Base-by-base conservation (phyloP, 64 coral and sea anemone genomes). In the Dendrophyllia cribrosa region DNA sequence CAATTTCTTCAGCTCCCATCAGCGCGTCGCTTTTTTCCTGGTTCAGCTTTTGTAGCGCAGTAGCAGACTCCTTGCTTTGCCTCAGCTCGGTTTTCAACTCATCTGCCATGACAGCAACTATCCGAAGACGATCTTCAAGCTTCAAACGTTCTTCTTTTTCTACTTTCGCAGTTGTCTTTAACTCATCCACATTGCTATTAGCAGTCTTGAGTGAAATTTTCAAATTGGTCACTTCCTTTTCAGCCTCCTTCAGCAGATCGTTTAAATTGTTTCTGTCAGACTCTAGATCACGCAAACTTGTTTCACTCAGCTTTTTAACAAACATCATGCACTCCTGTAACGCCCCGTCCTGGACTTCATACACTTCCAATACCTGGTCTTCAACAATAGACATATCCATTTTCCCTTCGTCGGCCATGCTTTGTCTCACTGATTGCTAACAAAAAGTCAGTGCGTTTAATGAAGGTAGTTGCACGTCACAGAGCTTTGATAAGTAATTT, bases 311-410 rank as follows among this genome's bases (percentile, higher is more conserved):
- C 83, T 98, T 98, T 77, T 98, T 98, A 8, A 98, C 96, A 58
- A 98, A 95, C 96, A 98, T 98, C 89, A 98, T 94, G 10, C 96
- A 95, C 49, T 98, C 96, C 74, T 98, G 88, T 4, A 98, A 19
- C 5, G 96, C 92, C 9, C 85, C 91, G 9, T 97, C 95, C 50
- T 90, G 73, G 3, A 98, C 43, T 67, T 98, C 96, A 72, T 88
- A 92, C 24, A 98, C 96, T 74, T 98, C 89, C 4, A 98, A 59
- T 59, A 98, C 89, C 19, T 92, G 89, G 49, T 98, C 85, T 47
- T 92, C 96, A 48, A 95, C 89, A 77, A 95, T 97, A 6, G 95
- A 80, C 91, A 97, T 88, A 44, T 97, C 88, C 85, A 87, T 94
- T 47, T 84, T 73, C 79, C 72, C 88, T 56, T 78, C 77, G 15